phyloP scores from a whole-genome alignment of 2,113 vertebrate species.

The Rhabdomys dilectus region DNA sequence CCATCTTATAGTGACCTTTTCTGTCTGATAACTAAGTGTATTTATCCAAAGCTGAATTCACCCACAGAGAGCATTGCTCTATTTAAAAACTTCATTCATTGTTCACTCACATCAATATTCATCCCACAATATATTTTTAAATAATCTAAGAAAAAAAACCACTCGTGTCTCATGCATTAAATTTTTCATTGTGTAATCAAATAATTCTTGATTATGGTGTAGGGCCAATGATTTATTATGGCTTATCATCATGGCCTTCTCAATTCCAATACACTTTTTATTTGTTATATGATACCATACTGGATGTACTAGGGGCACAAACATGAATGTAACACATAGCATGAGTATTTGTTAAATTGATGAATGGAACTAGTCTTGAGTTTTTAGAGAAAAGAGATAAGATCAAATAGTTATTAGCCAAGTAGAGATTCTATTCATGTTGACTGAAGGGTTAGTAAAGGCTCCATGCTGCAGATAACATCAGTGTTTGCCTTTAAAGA shows the following conservation, averaged over 20 bases:
- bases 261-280: slow-evolving; percentile 32
- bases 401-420: background rate
- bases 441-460: background rate
- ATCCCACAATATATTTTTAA: slow-evolving; percentile 44
- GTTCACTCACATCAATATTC: slow-evolving; percentile 41
- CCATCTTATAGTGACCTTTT: slow-evolving; percentile 64
- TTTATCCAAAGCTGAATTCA: slow-evolving; percentile 74
- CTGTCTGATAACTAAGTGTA: slow-evolving; percentile 78
- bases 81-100: background rate
- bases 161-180: background rate
- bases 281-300: background rate
- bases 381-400: slow-evolving; percentile 16
- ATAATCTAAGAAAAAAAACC: background rate
- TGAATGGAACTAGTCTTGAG: background rate
- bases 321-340: background rate
- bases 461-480: background rate
- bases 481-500: background rate
- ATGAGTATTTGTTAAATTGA: background rate
- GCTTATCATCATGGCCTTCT: background rate
- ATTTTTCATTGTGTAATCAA: slow-evolving; percentile 29
- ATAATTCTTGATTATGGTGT: background rate
- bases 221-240: background rate
- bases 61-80: background rate
- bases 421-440: background rate
- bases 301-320: background rate